phyloP scores from a whole-genome alignment of 2,888 invertebrate species.

The Hydraecia micacea region DNA sequence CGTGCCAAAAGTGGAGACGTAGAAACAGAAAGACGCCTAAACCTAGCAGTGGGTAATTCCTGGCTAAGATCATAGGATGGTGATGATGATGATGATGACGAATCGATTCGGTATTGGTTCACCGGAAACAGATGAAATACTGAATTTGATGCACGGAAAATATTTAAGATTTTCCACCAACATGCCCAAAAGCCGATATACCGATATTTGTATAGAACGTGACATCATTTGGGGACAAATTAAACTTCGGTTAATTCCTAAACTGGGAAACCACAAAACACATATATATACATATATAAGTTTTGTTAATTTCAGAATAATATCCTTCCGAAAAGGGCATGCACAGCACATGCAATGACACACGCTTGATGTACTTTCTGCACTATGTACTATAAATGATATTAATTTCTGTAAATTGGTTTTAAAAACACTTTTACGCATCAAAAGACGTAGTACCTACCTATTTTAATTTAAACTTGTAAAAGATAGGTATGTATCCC shows the following conservation, averaged over 20 bases:
- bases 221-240: not conserved
- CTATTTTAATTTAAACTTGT: not conserved
- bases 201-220: constrained; percentile 1
- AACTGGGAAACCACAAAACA: constrained; percentile 4
- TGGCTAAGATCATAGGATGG: not conserved
- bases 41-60: not conserved
- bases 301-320: not conserved
- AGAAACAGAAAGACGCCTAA: not conserved
- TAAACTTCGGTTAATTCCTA: not conserved
- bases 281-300: not conserved
- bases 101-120: constrained; percentile 10
- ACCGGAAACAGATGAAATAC: not conserved
- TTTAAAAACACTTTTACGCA: not conserved
- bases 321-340: not conserved
- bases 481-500: not conserved
- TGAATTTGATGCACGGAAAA: no score
- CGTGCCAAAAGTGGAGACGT: not conserved
- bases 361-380: not conserved
- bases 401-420: not conserved
- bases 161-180: not conserved
- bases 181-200: not conserved
- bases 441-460: no score
- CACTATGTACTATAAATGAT: not conserved
- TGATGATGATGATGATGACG: not conserved
- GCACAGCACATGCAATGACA: not conserved